Conservation (phyloP, 2,113 vertebrate genomes). For the Pyrgilauda ruficollis region DNA sequence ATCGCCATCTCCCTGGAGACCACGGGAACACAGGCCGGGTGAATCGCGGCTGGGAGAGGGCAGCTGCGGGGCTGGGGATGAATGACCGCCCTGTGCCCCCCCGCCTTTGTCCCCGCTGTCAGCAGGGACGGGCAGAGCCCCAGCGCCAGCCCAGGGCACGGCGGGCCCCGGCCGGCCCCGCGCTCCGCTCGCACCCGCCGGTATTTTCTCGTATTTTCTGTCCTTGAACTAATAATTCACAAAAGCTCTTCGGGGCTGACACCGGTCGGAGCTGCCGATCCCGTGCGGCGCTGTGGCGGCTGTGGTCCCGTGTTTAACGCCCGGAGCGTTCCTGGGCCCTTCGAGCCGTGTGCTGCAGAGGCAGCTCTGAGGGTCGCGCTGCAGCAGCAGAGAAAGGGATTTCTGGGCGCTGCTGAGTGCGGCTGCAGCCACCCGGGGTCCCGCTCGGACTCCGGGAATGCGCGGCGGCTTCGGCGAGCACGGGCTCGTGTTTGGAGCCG, state of each 20-base stretch:
- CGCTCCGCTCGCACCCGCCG: not conserved
- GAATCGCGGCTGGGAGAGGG: not conserved
- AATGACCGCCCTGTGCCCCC: not conserved
- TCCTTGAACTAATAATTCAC: not conserved
- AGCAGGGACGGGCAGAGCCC: not conserved
- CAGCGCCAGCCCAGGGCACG: not conserved
- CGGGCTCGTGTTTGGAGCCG: not conserved
- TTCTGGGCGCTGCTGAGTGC: not conserved
- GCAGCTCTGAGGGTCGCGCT: not conserved
- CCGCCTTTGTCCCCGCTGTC: slow-evolving; percentile 11
- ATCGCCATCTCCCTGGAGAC: slow-evolving; percentile 39
- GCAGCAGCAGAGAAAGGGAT: not conserved
- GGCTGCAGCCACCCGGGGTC: not conserved
- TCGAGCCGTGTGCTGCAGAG: not conserved
- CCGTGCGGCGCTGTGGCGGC: not conserved
- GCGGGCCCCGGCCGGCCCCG: not conserved
- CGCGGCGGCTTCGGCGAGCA: not conserved
- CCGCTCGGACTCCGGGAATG: not conserved
- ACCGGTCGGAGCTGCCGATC: not conserved
- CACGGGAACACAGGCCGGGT: not conserved
- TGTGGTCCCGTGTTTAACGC: not conserved
- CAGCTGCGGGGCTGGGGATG: not conserved
- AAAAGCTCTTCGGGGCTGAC: not conserved
- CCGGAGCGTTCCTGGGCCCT: not conserved
- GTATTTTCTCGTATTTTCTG: not conserved